These are phyloP conservation scores for Actenoides hombroni DNA, from an alignment of 2,113 vertebrate species.

Conservation along the genomic window DNA sequence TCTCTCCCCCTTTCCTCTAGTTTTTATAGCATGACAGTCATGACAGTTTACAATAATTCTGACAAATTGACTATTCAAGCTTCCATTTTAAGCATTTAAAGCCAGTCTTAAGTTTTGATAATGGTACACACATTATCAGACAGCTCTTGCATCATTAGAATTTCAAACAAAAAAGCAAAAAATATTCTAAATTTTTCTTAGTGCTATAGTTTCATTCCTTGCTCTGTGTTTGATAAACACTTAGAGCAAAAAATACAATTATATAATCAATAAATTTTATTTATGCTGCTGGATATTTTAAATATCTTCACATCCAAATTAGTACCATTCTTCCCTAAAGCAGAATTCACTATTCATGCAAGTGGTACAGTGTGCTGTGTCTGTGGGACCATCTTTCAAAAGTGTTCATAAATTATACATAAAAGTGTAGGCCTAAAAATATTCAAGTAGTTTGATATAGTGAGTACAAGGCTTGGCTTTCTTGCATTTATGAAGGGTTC, in stretches of 20 bases:
- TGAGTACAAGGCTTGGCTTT: not conserved
- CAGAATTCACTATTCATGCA: not conserved
- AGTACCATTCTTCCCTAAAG: not conserved
- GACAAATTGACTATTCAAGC: not conserved
- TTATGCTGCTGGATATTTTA: not conserved
- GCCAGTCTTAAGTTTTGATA: not conserved
- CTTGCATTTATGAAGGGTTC: not conserved
- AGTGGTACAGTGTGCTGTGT: not conserved
- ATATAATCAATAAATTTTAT: not conserved
- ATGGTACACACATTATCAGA: not conserved
- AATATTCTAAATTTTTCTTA: not conserved
- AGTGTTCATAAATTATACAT: constrained; percentile 49
- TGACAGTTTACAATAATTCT: not conserved
- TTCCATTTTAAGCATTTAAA: not conserved
- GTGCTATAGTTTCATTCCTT: not conserved
- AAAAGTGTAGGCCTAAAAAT: constrained; percentile 32
- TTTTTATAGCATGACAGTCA: not conserved
- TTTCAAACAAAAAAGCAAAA: not conserved
- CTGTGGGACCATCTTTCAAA: not conserved
- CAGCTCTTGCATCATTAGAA: not conserved
- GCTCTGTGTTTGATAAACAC: not conserved
- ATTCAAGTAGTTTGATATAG: not conserved
- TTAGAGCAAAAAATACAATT: not conserved
- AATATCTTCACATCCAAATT: not conserved
- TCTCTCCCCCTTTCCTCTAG: not conserved